Conservation (phyloP, 2,888 invertebrate genomes). For the Pediacus dermestoides region DNA sequence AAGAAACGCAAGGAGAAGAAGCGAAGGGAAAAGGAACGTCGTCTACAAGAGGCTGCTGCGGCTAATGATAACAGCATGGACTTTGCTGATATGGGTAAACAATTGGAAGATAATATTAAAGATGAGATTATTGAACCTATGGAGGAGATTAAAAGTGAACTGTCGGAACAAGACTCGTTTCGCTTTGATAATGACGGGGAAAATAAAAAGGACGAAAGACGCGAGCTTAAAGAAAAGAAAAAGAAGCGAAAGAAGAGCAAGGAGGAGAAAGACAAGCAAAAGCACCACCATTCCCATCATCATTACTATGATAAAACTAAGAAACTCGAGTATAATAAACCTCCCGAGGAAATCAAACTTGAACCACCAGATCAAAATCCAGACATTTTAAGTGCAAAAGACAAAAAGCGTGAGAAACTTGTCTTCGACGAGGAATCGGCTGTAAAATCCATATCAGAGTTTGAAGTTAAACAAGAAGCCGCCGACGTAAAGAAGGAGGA, state of each 20-base stretch:
- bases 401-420: constrained; percentile 60
- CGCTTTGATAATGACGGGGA: constrained; percentile 19
- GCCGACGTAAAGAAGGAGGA: constrained; percentile 27
- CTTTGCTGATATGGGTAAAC: constrained; percentile 76
- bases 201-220: constrained; percentile 47
- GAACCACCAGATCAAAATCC: constrained; percentile 58
- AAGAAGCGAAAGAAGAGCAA: constrained; percentile 82
- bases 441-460: constrained; percentile 72
- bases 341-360: constrained; percentile 17
- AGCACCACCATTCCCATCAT: constrained; percentile 65
- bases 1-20: constrained; percentile 57
- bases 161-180: constrained; percentile 45
- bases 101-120: constrained; percentile 75
- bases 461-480: constrained; percentile 42
- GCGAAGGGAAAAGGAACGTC: constrained; percentile 46
- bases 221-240: constrained; percentile 72
- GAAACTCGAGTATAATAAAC: constrained; percentile 38
- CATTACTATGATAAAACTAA: constrained; percentile 53
- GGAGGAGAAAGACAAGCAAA: constrained; percentile 69
- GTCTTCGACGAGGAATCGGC: constrained; percentile 75
- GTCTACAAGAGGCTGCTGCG: constrained; percentile 50
- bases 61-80: constrained; percentile 75
- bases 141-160: constrained; percentile 40
- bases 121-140: constrained; percentile 59
- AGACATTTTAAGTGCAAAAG: constrained; percentile 57